phyloP scores from a whole-genome alignment of 2,888 invertebrate species.

The Thumatha senex region DNA sequence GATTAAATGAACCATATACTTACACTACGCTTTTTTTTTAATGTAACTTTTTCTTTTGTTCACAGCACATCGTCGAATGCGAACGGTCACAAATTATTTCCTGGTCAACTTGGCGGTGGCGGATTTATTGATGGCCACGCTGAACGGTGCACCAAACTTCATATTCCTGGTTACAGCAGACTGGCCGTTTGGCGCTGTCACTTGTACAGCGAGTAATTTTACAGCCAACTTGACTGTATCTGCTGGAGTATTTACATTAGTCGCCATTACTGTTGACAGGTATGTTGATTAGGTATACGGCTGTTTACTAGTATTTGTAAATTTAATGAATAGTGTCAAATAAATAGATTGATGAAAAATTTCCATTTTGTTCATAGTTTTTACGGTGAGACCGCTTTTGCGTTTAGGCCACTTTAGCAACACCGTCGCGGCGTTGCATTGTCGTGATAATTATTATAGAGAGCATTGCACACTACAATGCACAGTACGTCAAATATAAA shows the following conservation, averaged over 20 bases:
- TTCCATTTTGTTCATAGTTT: too few relatives aligned
- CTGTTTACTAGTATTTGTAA: too few relatives aligned
- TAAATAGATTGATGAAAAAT: too few relatives aligned
- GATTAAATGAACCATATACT: too few relatives aligned
- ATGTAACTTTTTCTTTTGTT: slow-evolving; percentile 19
- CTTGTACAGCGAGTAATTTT: slow-evolving; percentile 95
- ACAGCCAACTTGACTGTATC: slow-evolving; percentile 95
- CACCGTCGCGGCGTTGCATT: too few relatives aligned
- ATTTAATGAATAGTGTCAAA: too few relatives aligned
- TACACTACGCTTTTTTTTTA: too few relatives aligned
- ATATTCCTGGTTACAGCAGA: slow-evolving; percentile 92
- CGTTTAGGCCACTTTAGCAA: too few relatives aligned
- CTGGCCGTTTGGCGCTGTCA: slow-evolving; percentile 93
- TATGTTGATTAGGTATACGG: slow-evolving; percentile 56
- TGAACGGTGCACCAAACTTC: slow-evolving; percentile 95
- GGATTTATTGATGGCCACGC: slow-evolving; percentile 92
- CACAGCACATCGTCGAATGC: slow-evolving; percentile 91
- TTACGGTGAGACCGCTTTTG: too few relatives aligned
- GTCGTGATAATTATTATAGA: too few relatives aligned
- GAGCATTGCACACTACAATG: too few relatives aligned
- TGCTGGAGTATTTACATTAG: slow-evolving; percentile 95
- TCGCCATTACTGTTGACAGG: slow-evolving; percentile 97
- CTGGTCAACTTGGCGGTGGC: slow-evolving; percentile 94
- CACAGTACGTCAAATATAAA: too few relatives aligned
- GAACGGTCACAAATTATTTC: slow-evolving; percentile 96